phyloP scores from a whole-genome alignment of 2,797 vertebrate species.

The Myotis myotis region DNA sequence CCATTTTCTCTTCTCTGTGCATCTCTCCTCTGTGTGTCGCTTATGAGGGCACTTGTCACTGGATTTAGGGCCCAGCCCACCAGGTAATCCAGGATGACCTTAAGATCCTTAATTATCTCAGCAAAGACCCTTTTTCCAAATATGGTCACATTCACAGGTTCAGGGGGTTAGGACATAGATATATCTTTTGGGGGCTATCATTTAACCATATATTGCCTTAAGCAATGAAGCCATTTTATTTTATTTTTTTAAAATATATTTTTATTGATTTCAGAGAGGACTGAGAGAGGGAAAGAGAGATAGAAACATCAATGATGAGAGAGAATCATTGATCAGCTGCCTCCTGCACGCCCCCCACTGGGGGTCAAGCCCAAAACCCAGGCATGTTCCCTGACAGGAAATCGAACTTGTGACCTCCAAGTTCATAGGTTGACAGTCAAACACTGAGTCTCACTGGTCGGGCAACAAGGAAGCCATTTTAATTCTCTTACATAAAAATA shows the following conservation, averaged over 20 bases:
- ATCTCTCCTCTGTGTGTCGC: background rate
- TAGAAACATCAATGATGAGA: too few species aligned
- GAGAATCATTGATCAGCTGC: too few species aligned
- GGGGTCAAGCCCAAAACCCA: too few species aligned
- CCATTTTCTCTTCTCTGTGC: background rate
- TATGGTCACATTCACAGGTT: background rate
- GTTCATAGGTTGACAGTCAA: too few species aligned
- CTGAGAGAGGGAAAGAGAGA: too few species aligned
- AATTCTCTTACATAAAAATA: background rate
- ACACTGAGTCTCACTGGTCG: too few species aligned
- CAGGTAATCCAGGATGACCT: background rate
- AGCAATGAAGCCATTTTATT: background rate
- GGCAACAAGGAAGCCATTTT: background rate
- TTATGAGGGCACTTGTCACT: background rate
- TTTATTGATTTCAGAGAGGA: too few species aligned
- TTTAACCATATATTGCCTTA: background rate
- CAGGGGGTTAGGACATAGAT: background rate
- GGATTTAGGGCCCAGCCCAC: background rate
- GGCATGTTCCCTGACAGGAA: too few species aligned
- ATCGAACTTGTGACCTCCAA: too few species aligned
- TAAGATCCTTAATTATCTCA: background rate
- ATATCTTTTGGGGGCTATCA: background rate
- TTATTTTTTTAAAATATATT: too few species aligned
- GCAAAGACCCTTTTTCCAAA: background rate
- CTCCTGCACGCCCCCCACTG: too few species aligned